These are phyloP conservation scores for Oenanthe oenanthe DNA, from an alignment of 2,113 vertebrate genomes.

Conservation along the genomic window DNA sequence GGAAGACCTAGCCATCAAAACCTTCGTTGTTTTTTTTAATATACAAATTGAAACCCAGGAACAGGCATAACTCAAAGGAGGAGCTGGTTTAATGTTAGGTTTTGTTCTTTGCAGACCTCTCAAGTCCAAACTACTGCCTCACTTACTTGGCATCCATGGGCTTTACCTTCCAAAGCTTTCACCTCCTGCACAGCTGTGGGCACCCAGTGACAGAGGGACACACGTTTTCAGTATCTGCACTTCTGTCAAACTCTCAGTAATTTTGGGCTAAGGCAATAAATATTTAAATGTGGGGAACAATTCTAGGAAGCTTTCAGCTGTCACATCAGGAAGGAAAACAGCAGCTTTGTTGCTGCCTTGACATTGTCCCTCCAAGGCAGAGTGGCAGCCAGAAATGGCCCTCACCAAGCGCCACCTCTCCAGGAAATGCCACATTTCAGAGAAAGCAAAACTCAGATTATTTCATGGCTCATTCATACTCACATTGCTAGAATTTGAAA, in stretches of 20 bases:
- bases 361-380: background rate
- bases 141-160: accelerated
- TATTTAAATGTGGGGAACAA: background rate
- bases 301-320: background rate
- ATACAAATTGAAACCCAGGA: background rate
- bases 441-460: background rate
- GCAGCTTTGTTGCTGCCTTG: background rate
- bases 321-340: accelerated
- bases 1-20: background rate
- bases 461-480: accelerated
- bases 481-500: background rate
- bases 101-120: background rate
- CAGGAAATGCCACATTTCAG: accelerated
- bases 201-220: background rate
- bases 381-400: background rate
- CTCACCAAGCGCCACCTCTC: background rate
- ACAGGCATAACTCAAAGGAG: background rate
- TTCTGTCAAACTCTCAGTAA: background rate
- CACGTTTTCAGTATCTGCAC: accelerated
- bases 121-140: background rate
- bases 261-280: background rate
- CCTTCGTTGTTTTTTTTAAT: background rate
- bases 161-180: background rate
- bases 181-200: background rate
- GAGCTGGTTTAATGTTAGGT: background rate